Evolutionary conservation across 2,797 vertebrate genomes (phyloP), one percentile per base, ranked within the genome.

Genomic region (Amblyraja radiata): DNA sequence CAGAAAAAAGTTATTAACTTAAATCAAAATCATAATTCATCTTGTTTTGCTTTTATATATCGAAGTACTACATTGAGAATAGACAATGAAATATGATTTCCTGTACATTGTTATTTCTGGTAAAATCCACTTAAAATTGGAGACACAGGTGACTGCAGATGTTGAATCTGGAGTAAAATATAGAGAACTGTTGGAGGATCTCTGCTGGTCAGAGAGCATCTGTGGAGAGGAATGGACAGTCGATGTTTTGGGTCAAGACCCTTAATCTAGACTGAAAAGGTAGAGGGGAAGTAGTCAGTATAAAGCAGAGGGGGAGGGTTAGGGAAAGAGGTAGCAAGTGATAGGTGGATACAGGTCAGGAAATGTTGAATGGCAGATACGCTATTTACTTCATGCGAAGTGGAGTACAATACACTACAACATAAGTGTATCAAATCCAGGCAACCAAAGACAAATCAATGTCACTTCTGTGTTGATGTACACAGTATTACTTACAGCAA

Each of bases 401-500:
- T 46, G 39, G 39, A 46, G 39, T 46, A 46, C 39, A 46, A 46
- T 46, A 46, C 2, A 46, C 39, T 46, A 46, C 39, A 46, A 46
- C 1, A 46, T 46, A 46, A 46, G 39, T 46, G 39, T 46, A 46
- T 46, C 39, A 2, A 46, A 46, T 46, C 39, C 39, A 46, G 39
- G 39, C 39, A 46, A 46, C 39, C 1, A 46, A 46, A 46, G 39
- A 46, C 13, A 18, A 68, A 14, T 16, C n/a, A 6, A 61, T 84
- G 13, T n/a, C 28, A 68, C 1, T 36, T 21, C 84, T 68, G n/a
- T 36, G 61, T 9, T 32, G 32, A 71, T 93, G 23, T 73, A 32
- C 68, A 68, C 93, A 94, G 94, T 63, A 93, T 93, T 97, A 99
- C 99, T 99, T 97, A 99, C 99, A 93, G 98, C 98, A 96, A 99